A percentile compares a stretch with the other conserved stretches of the same genome.
phyloP scores from a whole-genome alignment of 2,113 vertebrate species.

The Gambusia holbrooki region DNA sequence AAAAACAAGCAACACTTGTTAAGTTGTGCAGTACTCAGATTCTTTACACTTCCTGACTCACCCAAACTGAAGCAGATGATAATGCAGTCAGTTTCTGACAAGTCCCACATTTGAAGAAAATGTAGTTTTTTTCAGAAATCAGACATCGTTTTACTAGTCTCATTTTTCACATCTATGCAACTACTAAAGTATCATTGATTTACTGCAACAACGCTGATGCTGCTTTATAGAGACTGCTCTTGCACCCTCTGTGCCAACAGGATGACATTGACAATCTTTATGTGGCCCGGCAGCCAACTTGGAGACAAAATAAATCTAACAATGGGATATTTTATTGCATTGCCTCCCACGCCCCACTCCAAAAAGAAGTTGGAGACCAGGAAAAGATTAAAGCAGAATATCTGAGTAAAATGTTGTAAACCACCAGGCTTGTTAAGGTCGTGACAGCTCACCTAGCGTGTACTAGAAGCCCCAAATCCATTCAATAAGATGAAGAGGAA shows the following conservation, averaged over 20 bases:
- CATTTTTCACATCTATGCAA: slow-evolving; percentile 45
- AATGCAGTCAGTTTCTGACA: slow-evolving; percentile 20
- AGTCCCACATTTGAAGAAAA: slow-evolving; percentile 42
- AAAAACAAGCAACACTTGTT: not conserved
- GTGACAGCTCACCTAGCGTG: slow-evolving; percentile 71
- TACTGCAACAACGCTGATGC: slow-evolving; percentile 38
- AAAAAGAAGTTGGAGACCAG: slow-evolving; percentile 26
- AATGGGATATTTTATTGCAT: slow-evolving; percentile 59
- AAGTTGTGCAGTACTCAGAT: not conserved
- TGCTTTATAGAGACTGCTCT: slow-evolving; percentile 42
- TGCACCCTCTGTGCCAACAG: slow-evolving; percentile 29
- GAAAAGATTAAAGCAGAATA: slow-evolving; percentile 47
- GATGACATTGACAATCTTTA: slow-evolving; percentile 59
- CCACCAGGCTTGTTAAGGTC: slow-evolving; percentile 70
- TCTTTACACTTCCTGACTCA: not conserved
- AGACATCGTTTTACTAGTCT: slow-evolving; percentile 53
- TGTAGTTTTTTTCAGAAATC: slow-evolving; percentile 47
- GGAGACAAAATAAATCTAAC: slow-evolving; percentile 49
- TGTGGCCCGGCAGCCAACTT: slow-evolving; percentile 43
- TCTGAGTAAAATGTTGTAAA: slow-evolving; percentile 64
- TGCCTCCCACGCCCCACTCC: not conserved
- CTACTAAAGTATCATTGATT: slow-evolving; percentile 66
- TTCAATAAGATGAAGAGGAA: slow-evolving; percentile 72
- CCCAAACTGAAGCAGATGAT: slow-evolving; percentile 18
- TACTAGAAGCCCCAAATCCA: slow-evolving; percentile 60